A percentile compares a stretch with the other conserved stretches of the same genome.
Evolutionary conservation across 2,113 vertebrate genomes (phyloP).

Genomic region (Pongo pygmaeus): DNA sequence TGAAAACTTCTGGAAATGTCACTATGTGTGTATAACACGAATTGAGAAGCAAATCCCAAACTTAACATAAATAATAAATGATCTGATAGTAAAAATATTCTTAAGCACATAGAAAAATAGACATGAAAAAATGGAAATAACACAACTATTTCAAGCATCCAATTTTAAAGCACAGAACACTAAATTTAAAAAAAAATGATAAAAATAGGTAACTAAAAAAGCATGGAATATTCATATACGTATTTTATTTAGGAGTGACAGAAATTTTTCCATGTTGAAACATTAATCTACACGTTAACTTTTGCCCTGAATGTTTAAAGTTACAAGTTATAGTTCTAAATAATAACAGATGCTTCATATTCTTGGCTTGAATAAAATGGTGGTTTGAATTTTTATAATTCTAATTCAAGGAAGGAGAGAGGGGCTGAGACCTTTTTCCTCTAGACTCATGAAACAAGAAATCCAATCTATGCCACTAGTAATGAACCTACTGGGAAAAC

Average conservation of each 20-base stretch:
- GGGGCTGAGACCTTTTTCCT: neutral
- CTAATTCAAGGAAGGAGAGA: conserved; percentile 1
- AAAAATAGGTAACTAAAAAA: neutral
- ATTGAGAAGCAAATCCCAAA: neutral
- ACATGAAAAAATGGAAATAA: neutral
- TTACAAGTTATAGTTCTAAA: neutral
- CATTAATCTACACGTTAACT: neutral
- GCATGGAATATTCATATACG: neutral
- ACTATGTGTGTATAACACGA: neutral
- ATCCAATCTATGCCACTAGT: conserved; percentile 53
- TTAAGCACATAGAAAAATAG: neutral
- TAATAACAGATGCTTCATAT: neutral
- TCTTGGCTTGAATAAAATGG: neutral
- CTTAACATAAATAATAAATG: neutral
- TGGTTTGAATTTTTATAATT: neutral
- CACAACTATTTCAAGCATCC: neutral
- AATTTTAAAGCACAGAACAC: neutral
- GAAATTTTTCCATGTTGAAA: neutral
- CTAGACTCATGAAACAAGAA: conserved; percentile 24
- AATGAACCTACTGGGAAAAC: conserved; percentile 64
- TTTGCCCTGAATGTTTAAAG: neutral
- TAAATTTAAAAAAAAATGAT: neutral
- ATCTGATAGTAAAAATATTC: neutral
- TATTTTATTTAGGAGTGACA: neutral
- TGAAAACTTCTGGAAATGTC: neutral